A percentile compares a stretch with the other conserved stretches of the same genome.
These are phyloP conservation scores for Armadillidium nasatum DNA, from an alignment of 1,140 invertebrate genomes.

Conservation along the genomic window DNA sequence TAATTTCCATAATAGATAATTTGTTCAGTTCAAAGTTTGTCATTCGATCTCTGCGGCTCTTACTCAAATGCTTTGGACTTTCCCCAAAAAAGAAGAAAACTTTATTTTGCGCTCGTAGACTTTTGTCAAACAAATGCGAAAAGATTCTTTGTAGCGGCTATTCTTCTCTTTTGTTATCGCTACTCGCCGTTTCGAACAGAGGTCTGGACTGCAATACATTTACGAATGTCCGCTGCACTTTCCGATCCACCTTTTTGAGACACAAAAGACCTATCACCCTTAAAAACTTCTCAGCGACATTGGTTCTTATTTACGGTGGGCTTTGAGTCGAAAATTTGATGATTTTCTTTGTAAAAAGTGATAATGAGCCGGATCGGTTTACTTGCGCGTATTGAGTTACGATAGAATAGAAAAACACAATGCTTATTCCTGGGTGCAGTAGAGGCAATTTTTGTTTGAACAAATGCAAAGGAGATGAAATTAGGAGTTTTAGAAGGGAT, in stretches of 20 bases:
- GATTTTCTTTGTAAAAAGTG: not conserved
- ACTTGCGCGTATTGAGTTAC: not conserved
- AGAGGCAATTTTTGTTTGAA: not conserved
- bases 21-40: no score
- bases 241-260: not conserved
- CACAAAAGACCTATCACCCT: not conserved
- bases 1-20: no score
- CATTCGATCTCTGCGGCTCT: no score
- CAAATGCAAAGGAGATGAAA: not conserved
- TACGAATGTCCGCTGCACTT: not conserved
- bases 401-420: not conserved
- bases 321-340: not conserved
- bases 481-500: not conserved
- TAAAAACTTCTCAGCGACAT: not conserved
- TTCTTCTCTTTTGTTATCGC: not conserved
- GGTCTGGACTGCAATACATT: not conserved
- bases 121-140: not conserved
- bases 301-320: not conserved
- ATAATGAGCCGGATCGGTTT: not conserved
- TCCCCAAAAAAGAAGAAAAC: no score
- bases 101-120: no score
- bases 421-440: not conserved
- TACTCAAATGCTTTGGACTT: no score
- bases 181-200: not conserved
- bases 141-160: not conserved